Percentiles rank a stretch among this genome's conserved stretches.
Conservation (phyloP, 2,888 invertebrate species). For the Barypeithes pellucidus region DNA sequence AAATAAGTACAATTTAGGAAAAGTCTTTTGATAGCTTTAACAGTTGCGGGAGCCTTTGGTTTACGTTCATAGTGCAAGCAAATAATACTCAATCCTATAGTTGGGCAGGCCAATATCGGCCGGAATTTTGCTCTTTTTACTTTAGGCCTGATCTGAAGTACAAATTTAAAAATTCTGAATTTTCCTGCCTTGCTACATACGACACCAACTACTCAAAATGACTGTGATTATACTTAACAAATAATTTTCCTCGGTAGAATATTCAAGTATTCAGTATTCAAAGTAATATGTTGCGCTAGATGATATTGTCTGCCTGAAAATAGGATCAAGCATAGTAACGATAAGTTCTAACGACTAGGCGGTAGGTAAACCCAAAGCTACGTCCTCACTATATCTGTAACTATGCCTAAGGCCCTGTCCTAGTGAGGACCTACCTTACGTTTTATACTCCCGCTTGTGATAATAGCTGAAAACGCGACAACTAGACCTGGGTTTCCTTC, state of each 20-base stretch:
- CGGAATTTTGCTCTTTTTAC: conserved; percentile 31
- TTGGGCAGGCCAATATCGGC: conserved; percentile 43
- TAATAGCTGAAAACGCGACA: conserved; percentile 60
- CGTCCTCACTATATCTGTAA: not conserved
- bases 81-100: conserved; percentile 38
- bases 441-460: conserved; percentile 59
- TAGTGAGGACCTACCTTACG: no score
- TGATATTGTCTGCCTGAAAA: conserved; percentile 44
- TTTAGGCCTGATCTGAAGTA: conserved; percentile 20
- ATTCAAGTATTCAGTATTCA: conserved; percentile 30
- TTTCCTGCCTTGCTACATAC: conserved; percentile 14
- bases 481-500: conserved; percentile 56
- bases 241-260: conserved; percentile 29
- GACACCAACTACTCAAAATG: conserved; percentile 33
- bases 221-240: conserved; percentile 42
- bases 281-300: conserved; percentile 21
- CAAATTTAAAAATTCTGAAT: conserved; percentile 5
- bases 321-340: conserved; percentile 33
- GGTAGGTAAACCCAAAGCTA: conserved; percentile 25
- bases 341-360: conserved; percentile 24
- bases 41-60: conserved; percentile 49
- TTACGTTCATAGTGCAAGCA: conserved; percentile 30
- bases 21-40: conserved; percentile 62
- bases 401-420: no score
- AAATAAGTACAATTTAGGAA: conserved; percentile 67